Conservation (phyloP, 2,797 vertebrate species). For the Staurois parvus region DNA sequence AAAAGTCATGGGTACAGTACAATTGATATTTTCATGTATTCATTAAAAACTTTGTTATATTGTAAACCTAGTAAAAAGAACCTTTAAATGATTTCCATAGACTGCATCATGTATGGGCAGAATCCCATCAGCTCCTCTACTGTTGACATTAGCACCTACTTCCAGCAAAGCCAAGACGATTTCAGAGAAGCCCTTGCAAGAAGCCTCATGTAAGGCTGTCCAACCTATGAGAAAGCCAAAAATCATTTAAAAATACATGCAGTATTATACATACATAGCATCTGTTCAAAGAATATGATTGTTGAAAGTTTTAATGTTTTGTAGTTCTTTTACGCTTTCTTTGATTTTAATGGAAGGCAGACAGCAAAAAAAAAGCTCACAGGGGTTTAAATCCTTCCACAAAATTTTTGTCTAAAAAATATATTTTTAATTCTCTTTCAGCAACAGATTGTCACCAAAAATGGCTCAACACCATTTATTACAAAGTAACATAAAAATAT, state of each 20-base stretch:
- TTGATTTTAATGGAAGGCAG: too few species aligned
- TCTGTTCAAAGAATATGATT: neutral
- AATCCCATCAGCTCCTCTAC: constrained; percentile 73
- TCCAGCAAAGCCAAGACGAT: constrained; percentile 81
- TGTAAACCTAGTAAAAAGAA: constrained; percentile 58
- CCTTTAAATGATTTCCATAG: constrained; percentile 77
- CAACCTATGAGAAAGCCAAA: constrained; percentile 78
- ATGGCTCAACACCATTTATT: too few species aligned
- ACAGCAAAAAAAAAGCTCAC: too few species aligned
- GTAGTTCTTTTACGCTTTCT: too few species aligned
- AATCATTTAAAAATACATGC: neutral
- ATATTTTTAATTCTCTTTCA: too few species aligned
- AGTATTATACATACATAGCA: neutral
- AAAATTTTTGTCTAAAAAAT: too few species aligned
- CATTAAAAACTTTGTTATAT: neutral
- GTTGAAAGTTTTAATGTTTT: neutral
- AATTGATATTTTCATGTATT: too few species aligned
- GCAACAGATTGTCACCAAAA: too few species aligned
- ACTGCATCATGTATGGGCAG: constrained; percentile 85
- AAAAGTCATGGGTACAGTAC: too few species aligned
- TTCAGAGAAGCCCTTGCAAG: constrained; percentile 69
- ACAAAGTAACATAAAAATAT: too few species aligned
- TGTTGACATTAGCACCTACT: constrained; percentile 81
- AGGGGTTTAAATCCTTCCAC: too few species aligned
- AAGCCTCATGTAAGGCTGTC: constrained; percentile 86